Conservation (phyloP, 2,888 invertebrate genomes). For the Alsophila aescularia region DNA sequence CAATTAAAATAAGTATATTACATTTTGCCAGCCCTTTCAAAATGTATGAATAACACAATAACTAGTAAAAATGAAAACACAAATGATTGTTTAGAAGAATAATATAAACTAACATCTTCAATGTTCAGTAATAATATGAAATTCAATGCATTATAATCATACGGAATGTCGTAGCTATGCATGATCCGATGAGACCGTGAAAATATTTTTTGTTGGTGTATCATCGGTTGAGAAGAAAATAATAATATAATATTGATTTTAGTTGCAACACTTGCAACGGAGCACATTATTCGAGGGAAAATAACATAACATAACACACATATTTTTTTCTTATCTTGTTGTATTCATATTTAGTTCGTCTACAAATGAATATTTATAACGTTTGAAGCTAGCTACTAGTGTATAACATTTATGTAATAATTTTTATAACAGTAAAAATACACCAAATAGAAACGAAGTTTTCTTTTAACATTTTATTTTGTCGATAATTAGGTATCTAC, state of each 20-base stretch:
- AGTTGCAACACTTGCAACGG: too few species aligned
- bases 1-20: slow-evolving; percentile 46
- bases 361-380: slow-evolving; percentile 14
- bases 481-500: not conserved
- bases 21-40: slow-evolving; percentile 81
- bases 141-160: too few species aligned
- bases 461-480: not conserved
- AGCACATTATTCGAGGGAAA: too few species aligned
- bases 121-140: too few species aligned
- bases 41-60: slow-evolving; percentile 50
- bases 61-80: not conserved
- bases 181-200: too few species aligned
- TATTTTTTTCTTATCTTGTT: not conserved
- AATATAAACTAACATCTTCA: not conserved
- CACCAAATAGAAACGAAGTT: not conserved
- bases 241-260: too few species aligned
- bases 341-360: not conserved
- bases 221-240: too few species aligned
- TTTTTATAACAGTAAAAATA: slow-evolving; percentile 40
- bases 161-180: too few species aligned
- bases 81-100: not conserved
- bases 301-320: too few species aligned
- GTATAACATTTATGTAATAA: slow-evolving; percentile 24
- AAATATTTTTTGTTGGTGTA: too few species aligned
- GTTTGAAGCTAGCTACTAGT: slow-evolving; percentile 30